Percentiles rank a stretch among this genome's conserved stretches.
Conservation (phyloP, 2,113 vertebrate species). For the Hemiprocne comata region DNA sequence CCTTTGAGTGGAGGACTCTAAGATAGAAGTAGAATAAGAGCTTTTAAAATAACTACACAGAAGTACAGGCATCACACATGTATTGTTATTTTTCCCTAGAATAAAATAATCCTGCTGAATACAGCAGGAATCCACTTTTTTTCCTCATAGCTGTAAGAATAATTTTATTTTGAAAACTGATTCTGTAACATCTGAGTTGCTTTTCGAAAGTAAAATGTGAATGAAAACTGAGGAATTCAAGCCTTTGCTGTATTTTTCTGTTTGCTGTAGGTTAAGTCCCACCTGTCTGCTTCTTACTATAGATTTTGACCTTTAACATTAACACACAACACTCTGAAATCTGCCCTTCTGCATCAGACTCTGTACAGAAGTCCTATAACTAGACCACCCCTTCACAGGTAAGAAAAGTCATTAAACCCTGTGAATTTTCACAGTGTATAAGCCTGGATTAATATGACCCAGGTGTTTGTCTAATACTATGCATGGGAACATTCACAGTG, state of each 20-base stretch:
- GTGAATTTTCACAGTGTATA: conserved; percentile 72
- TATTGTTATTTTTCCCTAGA: not conserved
- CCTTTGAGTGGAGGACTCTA: not conserved
- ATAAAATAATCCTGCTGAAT: not conserved
- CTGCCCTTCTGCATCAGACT: not conserved
- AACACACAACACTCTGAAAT: not conserved
- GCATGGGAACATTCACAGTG: conserved; percentile 54
- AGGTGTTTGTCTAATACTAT: conserved; percentile 60
- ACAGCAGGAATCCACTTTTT: not conserved
- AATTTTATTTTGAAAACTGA: not conserved
- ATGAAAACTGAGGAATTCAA: not conserved
- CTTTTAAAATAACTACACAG: not conserved
- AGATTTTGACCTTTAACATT: conserved; percentile 33
- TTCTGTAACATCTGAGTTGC: not conserved
- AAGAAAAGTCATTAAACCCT: conserved; percentile 54
- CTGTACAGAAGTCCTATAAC: conserved; percentile 23
- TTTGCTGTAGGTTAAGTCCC: not conserved
- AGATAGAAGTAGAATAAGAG: not conserved
- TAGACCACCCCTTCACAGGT: conserved; percentile 67
- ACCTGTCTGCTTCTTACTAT: not conserved
- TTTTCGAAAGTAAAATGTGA: not conserved
- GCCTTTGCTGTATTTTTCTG: not conserved
- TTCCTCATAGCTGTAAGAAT: not conserved
- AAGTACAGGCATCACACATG: not conserved
- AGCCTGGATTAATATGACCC: conserved; percentile 65